These are phyloP conservation scores for Auanema sp. DNA, from an alignment of 2,888 invertebrate genomes.

Conservation along the genomic window DNA sequence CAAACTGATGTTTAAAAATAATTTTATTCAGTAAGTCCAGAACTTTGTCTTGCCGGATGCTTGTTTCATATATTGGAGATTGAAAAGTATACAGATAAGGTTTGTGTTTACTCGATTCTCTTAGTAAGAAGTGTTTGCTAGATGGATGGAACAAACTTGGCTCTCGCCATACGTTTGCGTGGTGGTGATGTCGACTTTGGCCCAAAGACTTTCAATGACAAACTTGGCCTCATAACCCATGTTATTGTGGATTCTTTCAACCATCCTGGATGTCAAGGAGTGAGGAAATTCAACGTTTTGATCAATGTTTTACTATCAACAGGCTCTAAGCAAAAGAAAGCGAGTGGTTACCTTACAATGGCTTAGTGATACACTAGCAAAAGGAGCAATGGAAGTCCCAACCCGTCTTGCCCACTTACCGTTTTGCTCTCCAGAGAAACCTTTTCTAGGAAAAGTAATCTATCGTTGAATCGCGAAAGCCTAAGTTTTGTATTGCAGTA, in stretches of 20 bases:
- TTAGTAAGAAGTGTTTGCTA: neutral
- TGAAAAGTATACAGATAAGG: constrained; percentile 33
- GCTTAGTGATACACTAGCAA: constrained; percentile 85
- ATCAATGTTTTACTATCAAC: too few relatives aligned
- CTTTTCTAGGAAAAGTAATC: constrained; percentile 67
- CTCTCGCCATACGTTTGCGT: constrained; percentile 24
- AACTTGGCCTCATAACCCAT: constrained; percentile 11
- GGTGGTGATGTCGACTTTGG: constrained; percentile 45
- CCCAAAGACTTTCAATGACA: constrained; percentile 19
- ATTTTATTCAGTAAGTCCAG: constrained; percentile 18
- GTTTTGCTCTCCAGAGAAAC: constrained; percentile 55
- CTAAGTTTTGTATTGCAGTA: constrained; percentile 67
- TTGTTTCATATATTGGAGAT: constrained; percentile 33
- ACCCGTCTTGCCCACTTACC: constrained; percentile 93
- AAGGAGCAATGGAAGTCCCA: constrained; percentile 84
- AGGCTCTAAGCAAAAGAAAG: constrained; percentile 59
- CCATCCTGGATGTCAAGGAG: neutral
- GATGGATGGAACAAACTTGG: constrained; percentile 24
- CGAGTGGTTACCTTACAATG: constrained; percentile 82
- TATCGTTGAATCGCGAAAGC: neutral
- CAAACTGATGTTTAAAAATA: neutral
- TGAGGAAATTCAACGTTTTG: neutral
- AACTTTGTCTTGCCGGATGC: constrained; percentile 37
- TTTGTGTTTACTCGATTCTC: neutral
- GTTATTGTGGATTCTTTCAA: constrained; percentile 14